Percentiles rank a stretch among this genome's conserved stretches.
Conservation (phyloP, 2,888 invertebrate genomes). For the Tetrapedia diversipes region DNA sequence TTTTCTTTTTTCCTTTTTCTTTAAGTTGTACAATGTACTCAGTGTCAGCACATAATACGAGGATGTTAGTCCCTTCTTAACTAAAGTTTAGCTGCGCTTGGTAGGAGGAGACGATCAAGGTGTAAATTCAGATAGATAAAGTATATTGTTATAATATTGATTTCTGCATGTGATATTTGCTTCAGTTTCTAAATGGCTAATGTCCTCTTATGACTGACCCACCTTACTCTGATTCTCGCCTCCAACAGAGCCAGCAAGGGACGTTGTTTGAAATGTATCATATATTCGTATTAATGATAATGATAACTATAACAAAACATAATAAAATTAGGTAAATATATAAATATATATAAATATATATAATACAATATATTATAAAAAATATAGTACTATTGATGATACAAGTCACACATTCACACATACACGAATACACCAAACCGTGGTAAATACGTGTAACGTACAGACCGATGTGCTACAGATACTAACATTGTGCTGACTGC, state of each 20-base stretch:
- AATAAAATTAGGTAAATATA: constrained; percentile 79
- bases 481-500: constrained; percentile 77
- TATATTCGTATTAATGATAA: constrained; percentile 82
- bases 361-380: constrained; percentile 73
- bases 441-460: constrained; percentile 67
- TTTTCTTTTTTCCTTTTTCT: constrained; percentile 57
- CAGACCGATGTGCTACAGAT: constrained; percentile 75
- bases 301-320: constrained; percentile 81
- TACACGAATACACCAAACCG: constrained; percentile 62
- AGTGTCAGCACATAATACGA: constrained; percentile 81
- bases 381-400: constrained; percentile 77
- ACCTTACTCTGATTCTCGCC: constrained; percentile 76
- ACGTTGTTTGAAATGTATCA: constrained; percentile 83
- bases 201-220: constrained; percentile 66
- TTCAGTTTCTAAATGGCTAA: constrained; percentile 62
- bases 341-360: constrained; percentile 69
- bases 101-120: constrained; percentile 77
- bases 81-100: constrained; percentile 78
- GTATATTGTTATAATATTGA: constrained; percentile 59
- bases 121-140: constrained; percentile 67
- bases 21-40: constrained; percentile 80
- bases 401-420: constrained; percentile 65
- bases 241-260: constrained; percentile 78
- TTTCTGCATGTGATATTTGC: constrained; percentile 68
- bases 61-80: constrained; percentile 79